Evolutionary conservation across 2,113 vertebrate genomes (phyloP).

Genomic region (Pogonocichla stellata): DNA sequence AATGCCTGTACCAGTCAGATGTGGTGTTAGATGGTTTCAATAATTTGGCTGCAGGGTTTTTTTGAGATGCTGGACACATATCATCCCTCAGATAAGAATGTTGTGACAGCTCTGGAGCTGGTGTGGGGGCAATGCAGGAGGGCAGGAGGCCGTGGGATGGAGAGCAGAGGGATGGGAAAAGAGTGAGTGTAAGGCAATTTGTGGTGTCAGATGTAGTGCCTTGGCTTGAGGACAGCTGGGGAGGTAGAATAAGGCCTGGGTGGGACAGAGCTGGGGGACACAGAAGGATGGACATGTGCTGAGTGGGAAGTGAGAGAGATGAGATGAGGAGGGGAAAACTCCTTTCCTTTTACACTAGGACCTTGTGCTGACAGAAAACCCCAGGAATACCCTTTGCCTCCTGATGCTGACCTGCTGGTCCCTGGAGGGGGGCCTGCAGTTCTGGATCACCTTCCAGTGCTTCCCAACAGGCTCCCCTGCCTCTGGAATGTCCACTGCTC

Average conservation of each 20-base stretch:
- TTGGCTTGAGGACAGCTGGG: neutral
- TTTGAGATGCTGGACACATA: neutral
- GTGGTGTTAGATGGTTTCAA: neutral
- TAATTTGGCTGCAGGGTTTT: neutral
- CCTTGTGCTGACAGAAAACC: neutral
- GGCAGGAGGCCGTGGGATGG: neutral
- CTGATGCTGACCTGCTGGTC: neutral
- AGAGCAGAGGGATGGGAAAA: neutral
- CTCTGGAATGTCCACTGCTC: neutral
- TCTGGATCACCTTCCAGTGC: neutral
- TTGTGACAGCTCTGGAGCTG: fast-evolving
- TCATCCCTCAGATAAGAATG: neutral
- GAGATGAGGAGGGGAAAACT: neutral
- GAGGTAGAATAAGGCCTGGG: neutral
- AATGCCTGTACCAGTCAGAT: neutral
- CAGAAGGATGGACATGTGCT: neutral
- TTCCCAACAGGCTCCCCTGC: neutral
- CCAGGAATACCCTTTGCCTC: neutral
- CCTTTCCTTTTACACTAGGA: neutral
- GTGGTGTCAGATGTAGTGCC: neutral
- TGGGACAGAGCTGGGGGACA: neutral
- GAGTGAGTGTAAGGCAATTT: neutral
- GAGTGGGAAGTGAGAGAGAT: neutral
- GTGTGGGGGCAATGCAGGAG: neutral
- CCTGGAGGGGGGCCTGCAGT: neutral